Evolutionary conservation across 2,797 vertebrate genomes (phyloP).

Genomic region (Benthosema pterotum): DNA sequence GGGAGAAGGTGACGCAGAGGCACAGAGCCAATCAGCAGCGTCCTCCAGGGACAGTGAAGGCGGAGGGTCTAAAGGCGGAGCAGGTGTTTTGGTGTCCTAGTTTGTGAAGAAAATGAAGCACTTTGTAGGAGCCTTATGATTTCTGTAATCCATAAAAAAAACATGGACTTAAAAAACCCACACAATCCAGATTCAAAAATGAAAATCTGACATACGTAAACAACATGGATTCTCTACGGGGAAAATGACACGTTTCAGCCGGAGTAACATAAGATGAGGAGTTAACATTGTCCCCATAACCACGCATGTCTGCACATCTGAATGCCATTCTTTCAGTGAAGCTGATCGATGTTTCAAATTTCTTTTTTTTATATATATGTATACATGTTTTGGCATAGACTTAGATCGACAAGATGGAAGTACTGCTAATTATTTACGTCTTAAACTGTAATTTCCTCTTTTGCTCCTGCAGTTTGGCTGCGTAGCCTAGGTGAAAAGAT

Average conservation of each 20-base stretch:
- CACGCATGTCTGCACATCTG: neutral
- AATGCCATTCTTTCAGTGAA: constrained; percentile 29
- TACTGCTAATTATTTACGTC: constrained; percentile 2
- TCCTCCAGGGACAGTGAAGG: constrained; percentile 77
- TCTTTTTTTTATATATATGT: constrained; percentile 15
- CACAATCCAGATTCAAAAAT: constrained; percentile 27
- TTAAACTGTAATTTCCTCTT: constrained; percentile 1
- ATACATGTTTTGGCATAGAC: constrained; percentile 35
- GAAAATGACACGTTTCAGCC: neutral
- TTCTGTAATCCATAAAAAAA: constrained; percentile 50
- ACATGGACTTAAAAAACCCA: constrained; percentile 24
- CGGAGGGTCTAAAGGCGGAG: constrained; percentile 82
- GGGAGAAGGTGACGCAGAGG: constrained; percentile 84
- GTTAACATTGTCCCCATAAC: neutral
- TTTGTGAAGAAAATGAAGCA: constrained; percentile 13
- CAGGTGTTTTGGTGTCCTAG: constrained; percentile 91
- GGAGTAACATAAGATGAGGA: neutral
- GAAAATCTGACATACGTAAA: constrained; percentile 15
- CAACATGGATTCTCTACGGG: constrained; percentile 12
- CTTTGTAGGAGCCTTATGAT: constrained; percentile 46
- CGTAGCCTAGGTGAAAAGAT: neutral
- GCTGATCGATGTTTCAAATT: neutral
- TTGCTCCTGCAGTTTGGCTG: neutral
- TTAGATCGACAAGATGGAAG: constrained; percentile 7
- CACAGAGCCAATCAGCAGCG: constrained; percentile 68